Evolutionary conservation across 2,113 vertebrate species (phyloP).

Genomic region (Clarias gariepinus): DNA sequence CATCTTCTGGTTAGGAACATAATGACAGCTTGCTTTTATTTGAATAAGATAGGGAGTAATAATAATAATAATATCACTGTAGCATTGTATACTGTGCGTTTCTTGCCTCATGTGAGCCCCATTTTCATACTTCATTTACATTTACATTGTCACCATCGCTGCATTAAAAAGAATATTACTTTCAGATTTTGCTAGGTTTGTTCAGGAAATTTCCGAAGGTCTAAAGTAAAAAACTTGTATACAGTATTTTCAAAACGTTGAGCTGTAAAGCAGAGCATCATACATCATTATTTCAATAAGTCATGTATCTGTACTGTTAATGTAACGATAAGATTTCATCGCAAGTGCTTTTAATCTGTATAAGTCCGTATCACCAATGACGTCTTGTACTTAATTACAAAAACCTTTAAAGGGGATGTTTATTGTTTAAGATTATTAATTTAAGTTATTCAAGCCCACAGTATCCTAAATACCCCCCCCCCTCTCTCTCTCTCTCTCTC

Average conservation of each 20-base stretch:
- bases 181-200: neutral
- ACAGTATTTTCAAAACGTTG: neutral
- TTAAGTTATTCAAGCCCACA: no score
- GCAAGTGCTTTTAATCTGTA: neutral
- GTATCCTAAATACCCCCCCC: no score
- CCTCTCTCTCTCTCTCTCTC: no score
- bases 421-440: no score
- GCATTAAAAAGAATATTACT: neutral
- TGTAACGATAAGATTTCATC: neutral
- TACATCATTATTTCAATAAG: neutral
- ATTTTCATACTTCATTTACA: neutral
- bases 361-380: neutral
- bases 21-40: neutral
- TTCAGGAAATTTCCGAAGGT: neutral
- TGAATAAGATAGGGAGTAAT: neutral
- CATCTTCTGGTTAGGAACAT: conserved; percentile 29
- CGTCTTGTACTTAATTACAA: neutral
- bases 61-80: neutral
- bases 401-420: no score
- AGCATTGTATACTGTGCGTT: neutral
- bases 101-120: neutral
- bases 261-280: neutral
- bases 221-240: neutral
- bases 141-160: no score
- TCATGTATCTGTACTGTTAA: neutral